Evolutionary conservation across 1,140 invertebrate genomes (phyloP).

Genomic region (Brachionus koreanus): DNA sequence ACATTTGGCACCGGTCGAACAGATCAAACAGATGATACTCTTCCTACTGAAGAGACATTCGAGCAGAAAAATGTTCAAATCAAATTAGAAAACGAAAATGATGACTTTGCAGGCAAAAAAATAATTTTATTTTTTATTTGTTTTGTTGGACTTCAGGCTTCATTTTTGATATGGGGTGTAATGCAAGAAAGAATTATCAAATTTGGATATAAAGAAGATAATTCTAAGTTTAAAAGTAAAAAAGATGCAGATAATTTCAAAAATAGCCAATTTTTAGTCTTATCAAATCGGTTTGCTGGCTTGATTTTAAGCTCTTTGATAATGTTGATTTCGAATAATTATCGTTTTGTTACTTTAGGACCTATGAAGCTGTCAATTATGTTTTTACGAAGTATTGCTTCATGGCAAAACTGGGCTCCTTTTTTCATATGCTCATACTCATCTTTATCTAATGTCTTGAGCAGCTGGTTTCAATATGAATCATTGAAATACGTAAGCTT

Average conservation of each 20-base stretch:
- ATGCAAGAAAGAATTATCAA: constrained; percentile 43
- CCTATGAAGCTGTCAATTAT: not conserved
- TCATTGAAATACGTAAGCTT: constrained; percentile 36
- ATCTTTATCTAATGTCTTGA: constrained; percentile 39
- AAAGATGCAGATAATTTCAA: constrained; percentile 5
- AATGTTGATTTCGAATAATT: not conserved
- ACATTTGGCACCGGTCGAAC: not conserved
- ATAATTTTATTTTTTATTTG: not conserved
- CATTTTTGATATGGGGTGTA: constrained; percentile 29
- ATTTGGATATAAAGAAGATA: not conserved
- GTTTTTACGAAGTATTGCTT: not conserved
- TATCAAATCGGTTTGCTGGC: constrained; percentile 5
- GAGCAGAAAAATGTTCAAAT: not conserved
- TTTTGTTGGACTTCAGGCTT: constrained; percentile 19
- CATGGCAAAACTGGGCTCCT: constrained; percentile 32
- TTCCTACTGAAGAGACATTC: not conserved
- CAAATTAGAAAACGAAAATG: not conserved
- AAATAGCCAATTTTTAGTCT: constrained; percentile 37
- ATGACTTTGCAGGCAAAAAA: not conserved
- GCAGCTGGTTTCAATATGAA: constrained; percentile 45
- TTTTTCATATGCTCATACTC: constrained; percentile 23
- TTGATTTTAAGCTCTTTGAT: not conserved
- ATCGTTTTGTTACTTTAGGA: not conserved
- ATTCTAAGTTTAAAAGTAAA: constrained; percentile 14
- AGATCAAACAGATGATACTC: not conserved